phyloP scores from a whole-genome alignment of 2,888 invertebrate species.

The Pristionchus arcanus region DNA sequence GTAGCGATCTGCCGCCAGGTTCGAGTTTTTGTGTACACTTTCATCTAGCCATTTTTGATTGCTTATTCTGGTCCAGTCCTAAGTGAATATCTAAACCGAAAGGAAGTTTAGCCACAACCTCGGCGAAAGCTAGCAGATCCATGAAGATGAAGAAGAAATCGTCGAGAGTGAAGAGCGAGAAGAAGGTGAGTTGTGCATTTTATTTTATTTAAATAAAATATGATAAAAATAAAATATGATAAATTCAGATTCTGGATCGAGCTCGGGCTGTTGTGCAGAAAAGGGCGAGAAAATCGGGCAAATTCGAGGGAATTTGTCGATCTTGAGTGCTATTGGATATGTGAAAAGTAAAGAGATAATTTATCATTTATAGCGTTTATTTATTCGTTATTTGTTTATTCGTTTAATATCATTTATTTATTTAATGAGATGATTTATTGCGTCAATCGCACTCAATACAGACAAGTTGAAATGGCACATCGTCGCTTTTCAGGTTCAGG shows the following conservation, averaged over 20 bases:
- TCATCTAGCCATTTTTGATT: too few relatives aligned
- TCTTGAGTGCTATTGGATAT: neutral
- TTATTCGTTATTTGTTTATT: too few relatives aligned
- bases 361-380: too few relatives aligned
- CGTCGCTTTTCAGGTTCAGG: too few relatives aligned
- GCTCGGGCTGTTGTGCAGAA: neutral
- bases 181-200: neutral
- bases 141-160: neutral
- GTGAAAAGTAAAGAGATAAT: too few relatives aligned
- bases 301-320: constrained; percentile 10
- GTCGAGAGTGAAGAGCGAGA: neutral
- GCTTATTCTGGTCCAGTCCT: too few relatives aligned
- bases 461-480: too few relatives aligned
- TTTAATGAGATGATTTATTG: too few relatives aligned
- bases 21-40: neutral
- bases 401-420: too few relatives aligned
- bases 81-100: neutral
- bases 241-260: neutral
- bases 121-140: neutral
- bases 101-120: neutral
- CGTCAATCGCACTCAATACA: too few relatives aligned
- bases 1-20: constrained; percentile 18
- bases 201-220: neutral
- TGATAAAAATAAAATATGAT: neutral
- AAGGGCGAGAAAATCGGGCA: neutral